phyloP scores from a whole-genome alignment of 2,113 vertebrate species.

The Coptodon bakossiorum region DNA sequence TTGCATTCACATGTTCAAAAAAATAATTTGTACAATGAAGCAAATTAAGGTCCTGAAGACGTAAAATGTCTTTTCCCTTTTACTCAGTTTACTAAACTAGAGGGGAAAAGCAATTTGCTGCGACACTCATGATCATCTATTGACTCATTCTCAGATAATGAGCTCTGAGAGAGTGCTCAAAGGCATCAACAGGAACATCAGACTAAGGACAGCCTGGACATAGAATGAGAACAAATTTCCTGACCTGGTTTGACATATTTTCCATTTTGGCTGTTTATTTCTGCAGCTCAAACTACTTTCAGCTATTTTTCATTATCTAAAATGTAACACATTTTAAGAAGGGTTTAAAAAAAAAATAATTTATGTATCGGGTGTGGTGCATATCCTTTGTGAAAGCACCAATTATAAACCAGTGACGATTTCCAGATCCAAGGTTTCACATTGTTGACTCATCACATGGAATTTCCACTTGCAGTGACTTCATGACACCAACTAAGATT shows the following conservation, averaged over 20 bases:
- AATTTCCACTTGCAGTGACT: background rate
- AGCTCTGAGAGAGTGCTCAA: background rate
- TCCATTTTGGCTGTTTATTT: background rate
- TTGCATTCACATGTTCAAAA: background rate
- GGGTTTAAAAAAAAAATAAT: background rate
- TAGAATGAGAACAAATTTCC: background rate
- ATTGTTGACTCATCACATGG: background rate
- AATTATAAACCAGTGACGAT: background rate
- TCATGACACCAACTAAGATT: background rate
- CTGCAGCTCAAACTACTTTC: background rate
- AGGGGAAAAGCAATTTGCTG: background rate
- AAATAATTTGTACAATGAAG: background rate
- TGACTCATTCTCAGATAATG: background rate
- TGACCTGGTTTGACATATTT: background rate
- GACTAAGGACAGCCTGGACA: background rate
- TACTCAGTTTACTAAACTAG: background rate
- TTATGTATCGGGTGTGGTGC: background rate
- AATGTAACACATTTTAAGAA: background rate
- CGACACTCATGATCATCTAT: background rate
- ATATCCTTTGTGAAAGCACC: background rate
- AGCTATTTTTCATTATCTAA: background rate
- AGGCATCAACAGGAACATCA: background rate
- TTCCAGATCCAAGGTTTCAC: background rate
- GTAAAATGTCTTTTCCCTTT: background rate
- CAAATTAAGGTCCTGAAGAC: background rate